A percentile compares a stretch with the other conserved stretches of the same genome.
phyloP scores from a whole-genome alignment of 2,797 vertebrate species.

The Bradypodion pumilum region DNA sequence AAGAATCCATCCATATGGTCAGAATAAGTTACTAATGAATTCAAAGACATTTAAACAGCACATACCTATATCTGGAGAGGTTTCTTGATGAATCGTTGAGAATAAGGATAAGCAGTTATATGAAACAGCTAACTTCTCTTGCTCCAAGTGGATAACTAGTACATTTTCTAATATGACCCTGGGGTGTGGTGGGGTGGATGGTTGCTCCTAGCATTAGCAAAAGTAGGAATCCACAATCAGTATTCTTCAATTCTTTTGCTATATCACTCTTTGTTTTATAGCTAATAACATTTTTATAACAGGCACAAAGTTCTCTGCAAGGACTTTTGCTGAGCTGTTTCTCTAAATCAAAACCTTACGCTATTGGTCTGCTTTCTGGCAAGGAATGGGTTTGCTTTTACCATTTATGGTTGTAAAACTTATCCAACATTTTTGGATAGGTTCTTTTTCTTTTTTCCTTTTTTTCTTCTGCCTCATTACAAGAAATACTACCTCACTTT shows the following conservation, averaged over 20 bases:
- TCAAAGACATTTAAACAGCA: neutral
- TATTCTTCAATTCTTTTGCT: conserved; percentile 74
- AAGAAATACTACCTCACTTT: conserved; percentile 71
- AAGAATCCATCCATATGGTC: neutral
- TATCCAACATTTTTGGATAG: conserved; percentile 67
- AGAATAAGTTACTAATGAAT: neutral
- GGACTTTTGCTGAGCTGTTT: conserved; percentile 74
- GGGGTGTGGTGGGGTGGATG: conserved; percentile 22
- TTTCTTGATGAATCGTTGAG: neutral
- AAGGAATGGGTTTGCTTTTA: conserved; percentile 75
- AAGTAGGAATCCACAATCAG: conserved; percentile 63
- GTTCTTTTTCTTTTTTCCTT: conserved; percentile 38
- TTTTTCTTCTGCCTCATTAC: conserved; percentile 44
- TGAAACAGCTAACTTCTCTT: conserved; percentile 37
- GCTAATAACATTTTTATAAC: conserved; percentile 81
- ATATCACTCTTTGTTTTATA: conserved; percentile 76
- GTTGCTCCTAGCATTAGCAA: conserved; percentile 56
- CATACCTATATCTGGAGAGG: neutral
- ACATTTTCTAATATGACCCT: neutral
- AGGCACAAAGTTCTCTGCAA: conserved; percentile 76
- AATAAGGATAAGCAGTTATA: conserved; percentile 22
- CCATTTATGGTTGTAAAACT: conserved; percentile 84
- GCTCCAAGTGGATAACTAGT: conserved; percentile 20
- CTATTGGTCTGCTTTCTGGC: conserved; percentile 73
- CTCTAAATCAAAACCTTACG: conserved; percentile 85